These are phyloP conservation scores for Aporophyla lueneburgensis DNA, from an alignment of 2,888 invertebrate species.

Conservation along the genomic window DNA sequence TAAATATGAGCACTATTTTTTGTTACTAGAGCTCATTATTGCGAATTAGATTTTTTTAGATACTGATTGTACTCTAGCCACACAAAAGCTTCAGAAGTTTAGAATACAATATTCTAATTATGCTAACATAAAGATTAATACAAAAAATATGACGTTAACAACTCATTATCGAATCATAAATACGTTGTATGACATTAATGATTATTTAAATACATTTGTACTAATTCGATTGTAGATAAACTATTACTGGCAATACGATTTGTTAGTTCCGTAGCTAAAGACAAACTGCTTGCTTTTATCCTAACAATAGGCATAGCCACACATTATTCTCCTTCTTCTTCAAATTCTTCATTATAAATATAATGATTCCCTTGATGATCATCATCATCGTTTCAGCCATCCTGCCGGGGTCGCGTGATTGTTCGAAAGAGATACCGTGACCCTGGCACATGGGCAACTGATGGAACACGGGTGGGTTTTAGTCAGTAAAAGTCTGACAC, in stretches of 20 bases:
- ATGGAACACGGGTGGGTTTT: too few species aligned
- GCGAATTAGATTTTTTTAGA: background rate
- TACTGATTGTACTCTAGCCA: background rate
- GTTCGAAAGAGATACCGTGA: too few species aligned
- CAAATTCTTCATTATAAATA: background rate
- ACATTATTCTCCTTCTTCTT: background rate
- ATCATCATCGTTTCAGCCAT: too few species aligned
- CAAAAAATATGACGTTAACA: conserved; percentile 5
- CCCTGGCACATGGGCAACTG: too few species aligned
- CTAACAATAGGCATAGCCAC: background rate
- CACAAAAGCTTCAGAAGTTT: background rate
- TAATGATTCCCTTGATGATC: too few species aligned
- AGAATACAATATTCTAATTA: background rate
- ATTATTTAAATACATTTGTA: background rate
- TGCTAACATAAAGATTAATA: background rate
- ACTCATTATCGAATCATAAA: conserved; percentile 15
- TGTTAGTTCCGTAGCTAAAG: background rate
- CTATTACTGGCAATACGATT: background rate
- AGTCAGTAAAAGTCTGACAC: too few species aligned
- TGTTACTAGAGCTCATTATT: background rate
- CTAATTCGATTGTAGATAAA: background rate
- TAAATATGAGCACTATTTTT: background rate
- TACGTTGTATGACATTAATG: background rate
- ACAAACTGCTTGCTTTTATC: background rate
- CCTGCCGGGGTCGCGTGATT: too few species aligned